Base-by-base conservation (phyloP, 2,888 invertebrate genomes). In the Protula sp. region DNA sequence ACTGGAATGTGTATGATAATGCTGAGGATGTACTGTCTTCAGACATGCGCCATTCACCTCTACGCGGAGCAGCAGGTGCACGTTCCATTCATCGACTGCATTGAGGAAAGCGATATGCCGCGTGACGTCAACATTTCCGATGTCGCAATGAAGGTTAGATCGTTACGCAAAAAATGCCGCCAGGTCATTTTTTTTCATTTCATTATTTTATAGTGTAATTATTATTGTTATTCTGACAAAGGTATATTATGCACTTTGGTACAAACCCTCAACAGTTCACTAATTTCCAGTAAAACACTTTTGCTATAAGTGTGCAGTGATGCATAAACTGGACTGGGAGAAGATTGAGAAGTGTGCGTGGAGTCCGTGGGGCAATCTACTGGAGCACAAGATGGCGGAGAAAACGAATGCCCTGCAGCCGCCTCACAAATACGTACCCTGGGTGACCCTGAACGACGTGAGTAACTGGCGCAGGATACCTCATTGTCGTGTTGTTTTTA, bases 361-460 rank as follows among this genome's bases (percentile, higher is more conserved):
- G 9, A 38, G 38, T 19, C 9, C 9, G 3, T 50, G 65, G 28
- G 80, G 79, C 4, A 78, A 77, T 62, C 24, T 63, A 14, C 63
- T 76, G 9, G 74, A 79, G 66, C 78, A 80, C 61, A 29, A 70
- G 60, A 78, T 78, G 77, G 80, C 78, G 0, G 47, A 66, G n/a
- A 60, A 66, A 47, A 80, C 80, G 2, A 68, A 73, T 5, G 68
- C 68, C 1, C 68, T 80, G 3, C 56, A 69, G 1, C 80, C 79
- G 24, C 65, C 66, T 0, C 79, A 78, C 61, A 52, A 68, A 56
- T 79, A 72, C 66, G 79, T 79, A 9, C 80, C 80, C 19, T 80
- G 80, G 80, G 70, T 80, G 45, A 74, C 75, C 4, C 58, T 80
- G 0, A 79, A 80, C 67, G 80, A 79, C 63, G 77, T 78, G 4